Conservation (phyloP, 2,113 vertebrate species). For the Gavia stellata region DNA sequence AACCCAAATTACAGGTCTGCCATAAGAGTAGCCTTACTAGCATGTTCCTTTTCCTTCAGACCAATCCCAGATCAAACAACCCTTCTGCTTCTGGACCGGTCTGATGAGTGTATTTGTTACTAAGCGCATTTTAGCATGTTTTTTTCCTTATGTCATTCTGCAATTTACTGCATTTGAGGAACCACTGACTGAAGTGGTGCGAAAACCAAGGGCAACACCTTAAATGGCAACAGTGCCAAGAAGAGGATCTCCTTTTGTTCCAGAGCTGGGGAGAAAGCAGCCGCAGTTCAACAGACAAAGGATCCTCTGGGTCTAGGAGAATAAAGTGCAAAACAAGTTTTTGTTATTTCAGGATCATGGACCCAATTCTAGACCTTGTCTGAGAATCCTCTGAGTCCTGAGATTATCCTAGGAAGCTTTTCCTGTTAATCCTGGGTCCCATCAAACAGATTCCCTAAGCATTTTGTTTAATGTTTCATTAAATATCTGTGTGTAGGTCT, state of each 20-base stretch:
- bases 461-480: not conserved
- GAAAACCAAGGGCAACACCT: not conserved
- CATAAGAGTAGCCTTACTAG: not conserved
- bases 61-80: not conserved
- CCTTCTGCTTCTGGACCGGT: not conserved
- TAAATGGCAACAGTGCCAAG: not conserved
- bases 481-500: not conserved
- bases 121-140: not conserved
- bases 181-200: not conserved
- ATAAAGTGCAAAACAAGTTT: not conserved
- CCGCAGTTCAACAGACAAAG: not conserved
- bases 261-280: not conserved
- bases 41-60: not conserved
- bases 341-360: not conserved
- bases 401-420: not conserved
- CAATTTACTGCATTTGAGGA: not conserved
- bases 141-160: not conserved
- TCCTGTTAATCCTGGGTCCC: not conserved
- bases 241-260: not conserved
- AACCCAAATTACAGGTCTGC: not conserved
- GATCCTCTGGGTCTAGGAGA: not conserved
- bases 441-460: not conserved
- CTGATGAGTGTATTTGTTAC: not conserved
- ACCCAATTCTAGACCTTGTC: not conserved
- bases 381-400: not conserved